Conservation (phyloP, 1,140 invertebrate genomes). For the Sinella curviseta region DNA sequence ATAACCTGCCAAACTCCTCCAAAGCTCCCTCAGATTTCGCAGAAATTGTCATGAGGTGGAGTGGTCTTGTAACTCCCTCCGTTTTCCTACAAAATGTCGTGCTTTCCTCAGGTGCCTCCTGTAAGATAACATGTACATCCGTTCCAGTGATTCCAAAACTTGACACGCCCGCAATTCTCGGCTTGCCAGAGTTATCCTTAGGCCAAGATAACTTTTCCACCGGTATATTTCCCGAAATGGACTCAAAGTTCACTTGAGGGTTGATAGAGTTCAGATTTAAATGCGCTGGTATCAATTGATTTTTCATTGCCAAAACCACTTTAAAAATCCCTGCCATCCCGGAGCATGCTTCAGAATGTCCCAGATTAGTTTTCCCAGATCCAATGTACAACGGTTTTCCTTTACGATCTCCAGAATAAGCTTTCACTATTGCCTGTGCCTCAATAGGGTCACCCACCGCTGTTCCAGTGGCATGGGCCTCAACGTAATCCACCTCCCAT, state of each 20-base stretch:
- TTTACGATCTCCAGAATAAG: background rate
- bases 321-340: constrained; percentile 46
- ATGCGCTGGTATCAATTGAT: constrained; percentile 8
- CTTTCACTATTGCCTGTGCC: constrained; percentile 58
- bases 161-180: background rate
- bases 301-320: background rate
- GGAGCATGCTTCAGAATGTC: constrained; percentile 63
- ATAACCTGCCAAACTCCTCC: background rate
- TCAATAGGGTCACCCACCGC: constrained; percentile 61
- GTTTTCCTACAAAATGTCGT: background rate
- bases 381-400: constrained; percentile 59
- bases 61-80: background rate
- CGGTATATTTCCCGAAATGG: background rate
- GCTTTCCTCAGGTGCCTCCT: background rate
- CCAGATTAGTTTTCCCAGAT: constrained; percentile 65
- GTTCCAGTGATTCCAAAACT: constrained; percentile 22
- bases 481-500: background rate
- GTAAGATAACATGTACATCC: background rate
- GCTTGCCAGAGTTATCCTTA: background rate
- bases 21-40: background rate
- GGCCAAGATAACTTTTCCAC: background rate
- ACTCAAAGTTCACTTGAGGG: background rate
- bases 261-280: background rate
- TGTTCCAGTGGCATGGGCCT: background rate
- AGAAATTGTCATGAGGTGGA: background rate